Percentiles rank a stretch among this genome's conserved stretches.
These are phyloP conservation scores for Phthorimaea operculella DNA, from an alignment of 1,140 invertebrate species.

Conservation along the genomic window DNA sequence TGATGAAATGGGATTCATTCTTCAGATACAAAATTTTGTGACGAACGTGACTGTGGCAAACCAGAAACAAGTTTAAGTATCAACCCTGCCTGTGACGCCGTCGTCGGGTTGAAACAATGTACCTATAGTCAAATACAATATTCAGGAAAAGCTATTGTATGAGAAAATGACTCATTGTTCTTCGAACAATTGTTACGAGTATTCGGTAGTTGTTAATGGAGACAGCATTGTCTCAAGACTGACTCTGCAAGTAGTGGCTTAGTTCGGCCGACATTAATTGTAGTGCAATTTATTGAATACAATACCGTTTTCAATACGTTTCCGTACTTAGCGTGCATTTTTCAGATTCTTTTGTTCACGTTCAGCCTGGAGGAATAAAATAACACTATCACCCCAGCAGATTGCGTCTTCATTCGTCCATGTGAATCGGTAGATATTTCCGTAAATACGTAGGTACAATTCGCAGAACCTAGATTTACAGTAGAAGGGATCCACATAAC, in stretches of 20 bases:
- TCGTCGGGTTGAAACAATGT: conserved; percentile 44
- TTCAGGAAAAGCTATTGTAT: conserved; percentile 60
- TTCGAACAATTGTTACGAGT: conserved; percentile 38
- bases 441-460: too few species aligned
- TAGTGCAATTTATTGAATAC: neutral
- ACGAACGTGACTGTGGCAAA: too few species aligned
- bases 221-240: conserved; percentile 50
- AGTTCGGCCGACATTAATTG: conserved; percentile 11
- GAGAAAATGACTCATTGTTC: conserved; percentile 58
- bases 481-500: too few species aligned
- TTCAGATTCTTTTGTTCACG: too few species aligned
- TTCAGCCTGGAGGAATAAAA: too few species aligned
- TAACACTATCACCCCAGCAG: too few species aligned
- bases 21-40: too few species aligned
- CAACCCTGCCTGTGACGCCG: conserved; percentile 2
- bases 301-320: neutral
- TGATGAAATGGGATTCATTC: too few species aligned
- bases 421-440: too few species aligned
- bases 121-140: conserved; percentile 60
- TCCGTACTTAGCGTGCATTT: too few species aligned
- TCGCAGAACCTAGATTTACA: too few species aligned
- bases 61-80: conserved; percentile 34
- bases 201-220: conserved; percentile 57
- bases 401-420: too few species aligned
- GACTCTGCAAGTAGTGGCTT: conserved; percentile 33